These are phyloP conservation scores for Choreutis nemorana DNA, from an alignment of 2,888 invertebrate genomes.

Conservation along the genomic window DNA sequence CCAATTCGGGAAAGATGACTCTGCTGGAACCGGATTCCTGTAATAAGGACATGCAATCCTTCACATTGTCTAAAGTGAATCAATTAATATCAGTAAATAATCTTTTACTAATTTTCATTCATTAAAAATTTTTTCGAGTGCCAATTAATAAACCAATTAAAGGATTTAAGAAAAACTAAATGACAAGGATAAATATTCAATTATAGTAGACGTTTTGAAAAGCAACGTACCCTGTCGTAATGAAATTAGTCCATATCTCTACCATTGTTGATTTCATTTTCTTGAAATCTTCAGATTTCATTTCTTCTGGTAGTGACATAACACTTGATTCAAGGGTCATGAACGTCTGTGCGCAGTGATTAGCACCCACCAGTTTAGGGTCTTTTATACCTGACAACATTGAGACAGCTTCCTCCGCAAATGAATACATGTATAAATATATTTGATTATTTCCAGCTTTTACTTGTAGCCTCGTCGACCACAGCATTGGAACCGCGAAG, in stretches of 20 bases:
- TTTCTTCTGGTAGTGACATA: not conserved
- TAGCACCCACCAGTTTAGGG: not conserved
- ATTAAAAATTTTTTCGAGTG: too few species aligned
- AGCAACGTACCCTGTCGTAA: conserved; percentile 25
- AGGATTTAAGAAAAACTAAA: too few species aligned
- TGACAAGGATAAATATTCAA: too few species aligned
- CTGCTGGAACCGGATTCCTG: conserved; percentile 24
- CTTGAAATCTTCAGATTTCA: conserved; percentile 11
- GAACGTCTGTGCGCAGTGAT: conserved; percentile 23
- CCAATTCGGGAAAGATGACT: conserved; percentile 20
- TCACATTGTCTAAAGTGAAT: too few species aligned
- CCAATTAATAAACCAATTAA: too few species aligned
- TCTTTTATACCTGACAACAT: conserved; percentile 9
- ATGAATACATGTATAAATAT: conserved; percentile 22
- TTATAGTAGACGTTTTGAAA: too few species aligned
- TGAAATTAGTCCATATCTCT: conserved; percentile 26
- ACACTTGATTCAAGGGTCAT: conserved; percentile 7
- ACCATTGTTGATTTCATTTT: conserved; percentile 16
- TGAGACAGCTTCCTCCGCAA: conserved; percentile 18
- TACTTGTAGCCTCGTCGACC: conserved; percentile 17
- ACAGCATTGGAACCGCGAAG: not conserved
- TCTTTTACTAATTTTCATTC: too few species aligned
- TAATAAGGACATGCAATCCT: too few species aligned
- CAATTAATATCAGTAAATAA: too few species aligned
- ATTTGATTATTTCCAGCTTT: conserved; percentile 20